Evolutionary conservation across 2,797 vertebrate species (phyloP).

Genomic region (Okamejei kenojei): DNA sequence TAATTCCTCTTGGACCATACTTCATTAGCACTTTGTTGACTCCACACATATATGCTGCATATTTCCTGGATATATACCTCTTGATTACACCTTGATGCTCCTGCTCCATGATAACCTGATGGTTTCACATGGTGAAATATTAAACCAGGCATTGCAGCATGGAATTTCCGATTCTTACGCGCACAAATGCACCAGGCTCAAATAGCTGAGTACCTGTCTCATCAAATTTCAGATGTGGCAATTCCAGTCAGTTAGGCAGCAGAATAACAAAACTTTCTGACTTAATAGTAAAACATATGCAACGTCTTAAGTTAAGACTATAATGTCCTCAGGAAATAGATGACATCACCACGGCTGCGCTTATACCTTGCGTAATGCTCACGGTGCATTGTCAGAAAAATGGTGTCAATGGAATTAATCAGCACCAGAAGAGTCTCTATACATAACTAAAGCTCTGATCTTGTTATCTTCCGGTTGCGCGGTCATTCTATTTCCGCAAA

Average conservation of each 20-base stretch:
- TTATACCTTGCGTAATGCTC: background rate
- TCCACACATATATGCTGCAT: background rate
- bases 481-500: too few relatives aligned
- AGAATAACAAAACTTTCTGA: background rate
- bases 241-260: background rate
- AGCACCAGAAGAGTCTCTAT: too few relatives aligned
- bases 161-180: background rate
- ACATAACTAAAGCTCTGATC: too few relatives aligned
- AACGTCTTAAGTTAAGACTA: background rate
- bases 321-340: background rate
- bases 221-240: background rate
- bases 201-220: background rate
- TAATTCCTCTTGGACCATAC: background rate
- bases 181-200: background rate
- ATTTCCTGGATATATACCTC: background rate
- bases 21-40: background rate
- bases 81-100: background rate
- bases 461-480: too few relatives aligned
- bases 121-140: background rate
- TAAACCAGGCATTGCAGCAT: background rate
- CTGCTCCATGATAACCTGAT: background rate
- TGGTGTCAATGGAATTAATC: too few relatives aligned
- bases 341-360: background rate
- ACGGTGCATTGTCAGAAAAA: too few relatives aligned
- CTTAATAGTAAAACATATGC: background rate